Base-by-base conservation (phyloP, 2,113 vertebrate species). In the Sorex araneus region DNA sequence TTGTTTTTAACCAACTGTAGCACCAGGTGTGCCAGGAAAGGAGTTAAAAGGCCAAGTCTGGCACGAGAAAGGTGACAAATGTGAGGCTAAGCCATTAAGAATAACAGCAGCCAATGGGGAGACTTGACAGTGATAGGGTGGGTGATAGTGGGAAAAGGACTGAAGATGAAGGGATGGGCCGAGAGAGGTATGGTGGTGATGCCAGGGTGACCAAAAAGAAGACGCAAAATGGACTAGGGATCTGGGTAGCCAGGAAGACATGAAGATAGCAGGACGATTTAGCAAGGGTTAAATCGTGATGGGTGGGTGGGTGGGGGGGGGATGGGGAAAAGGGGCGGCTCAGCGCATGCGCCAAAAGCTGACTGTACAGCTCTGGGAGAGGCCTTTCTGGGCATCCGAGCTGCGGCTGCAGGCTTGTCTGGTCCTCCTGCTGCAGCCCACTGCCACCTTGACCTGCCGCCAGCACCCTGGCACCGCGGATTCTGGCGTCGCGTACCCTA, bases 331-430 rank as follows among this genome's bases (percentile, higher is more conserved):
- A 30, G 90, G 64, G 63, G 4, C 1, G 57, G 71, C 19, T 47
- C 23, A 0, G 91, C 89, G 94, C 96, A 90, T 95, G 96, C 94
- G 91, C 87, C 7, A 27, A n/a, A 47, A 50, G 69, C 64, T 25
- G 34, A 7, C 43, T 85, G 91, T 89, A 0, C 57, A 8, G 66
- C 13, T 40, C 28, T n/a, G 0, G 45, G 6, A 28, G 47, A 79
- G 32, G 64, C 10, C 21, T 23, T 18, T 36, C 47, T 32, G 6
- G 78, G 82, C 74, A 0, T 36, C 70, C 1, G 83, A 19, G 18
- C 30, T 18, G 91, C 36, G 13, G 57, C 19, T 71, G 19, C 8
- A 75, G 71, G 6, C 23, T 0, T 0, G 1, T 23, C 36, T 71
- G 67, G 21, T 84, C 54, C 4, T 36, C 2, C 54, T 32, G 50